Conservation (phyloP, 2,113 vertebrate species). For the Ovis canadensis region DNA sequence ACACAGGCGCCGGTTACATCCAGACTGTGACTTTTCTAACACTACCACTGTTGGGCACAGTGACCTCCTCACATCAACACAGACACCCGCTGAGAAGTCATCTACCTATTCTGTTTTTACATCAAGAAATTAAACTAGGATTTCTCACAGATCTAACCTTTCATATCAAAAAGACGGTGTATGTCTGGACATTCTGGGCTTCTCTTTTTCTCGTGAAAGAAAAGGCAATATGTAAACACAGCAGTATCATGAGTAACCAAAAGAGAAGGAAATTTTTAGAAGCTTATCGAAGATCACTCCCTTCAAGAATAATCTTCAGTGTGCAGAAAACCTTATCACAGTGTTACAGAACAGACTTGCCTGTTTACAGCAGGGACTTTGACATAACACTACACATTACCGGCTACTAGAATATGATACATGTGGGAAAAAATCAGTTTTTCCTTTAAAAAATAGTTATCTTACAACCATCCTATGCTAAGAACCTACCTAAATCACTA, state of each 20-base stretch:
- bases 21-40: neutral
- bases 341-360: constrained; percentile 3
- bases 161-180: neutral
- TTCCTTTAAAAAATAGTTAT: neutral
- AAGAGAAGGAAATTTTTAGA: neutral
- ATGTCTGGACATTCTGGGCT: neutral
- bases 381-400: neutral
- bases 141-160: neutral
- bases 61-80: neutral
- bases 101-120: neutral
- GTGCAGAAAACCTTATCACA: constrained; percentile 68
- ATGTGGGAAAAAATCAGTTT: neutral
- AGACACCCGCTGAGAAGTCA: neutral
- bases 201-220: neutral
- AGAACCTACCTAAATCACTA: neutral
- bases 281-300: constrained; percentile 39
- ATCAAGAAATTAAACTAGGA: neutral
- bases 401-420: neutral
- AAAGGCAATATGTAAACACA: neutral
- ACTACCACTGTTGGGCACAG: neutral
- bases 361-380: constrained; percentile 16
- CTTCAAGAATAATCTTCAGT: constrained; percentile 54
- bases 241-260: neutral
- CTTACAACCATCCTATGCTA: neutral
- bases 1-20: neutral